A percentile compares a stretch with the other conserved stretches of the same genome.
These are phyloP conservation scores for Hydra vulgaris DNA, from an alignment of 30 jellyfish, hydroid and myxozoan species.

Conservation along the genomic window DNA sequence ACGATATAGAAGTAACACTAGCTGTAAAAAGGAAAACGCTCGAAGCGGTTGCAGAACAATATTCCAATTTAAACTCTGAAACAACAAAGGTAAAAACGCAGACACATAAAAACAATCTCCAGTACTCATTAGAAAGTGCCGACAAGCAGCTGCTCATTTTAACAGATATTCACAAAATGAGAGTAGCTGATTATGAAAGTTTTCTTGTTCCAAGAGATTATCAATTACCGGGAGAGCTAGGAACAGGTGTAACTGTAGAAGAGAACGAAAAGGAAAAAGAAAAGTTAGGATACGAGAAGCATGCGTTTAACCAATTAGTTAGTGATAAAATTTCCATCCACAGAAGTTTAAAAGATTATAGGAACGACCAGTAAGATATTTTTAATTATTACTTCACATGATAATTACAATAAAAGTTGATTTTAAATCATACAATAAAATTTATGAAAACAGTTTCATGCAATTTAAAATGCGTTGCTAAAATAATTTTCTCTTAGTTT, in stretches of 20 bases:
- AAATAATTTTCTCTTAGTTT: too few relatives aligned
- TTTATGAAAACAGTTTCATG: too few relatives aligned
- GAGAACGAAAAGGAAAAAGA: constrained; percentile 72
- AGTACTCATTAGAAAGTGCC: not conserved
- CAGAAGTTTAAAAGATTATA: constrained; percentile 82
- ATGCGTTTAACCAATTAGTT: constrained; percentile 85
- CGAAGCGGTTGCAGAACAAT: constrained; percentile 19
- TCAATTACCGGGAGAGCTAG: constrained; percentile 71
- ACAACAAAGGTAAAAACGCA: constrained; percentile 25
- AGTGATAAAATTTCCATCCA: constrained; percentile 86
- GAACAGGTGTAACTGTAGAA: constrained; percentile 61
- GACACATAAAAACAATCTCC: not conserved
- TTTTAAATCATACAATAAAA: too few relatives aligned
- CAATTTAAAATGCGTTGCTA: too few relatives aligned
- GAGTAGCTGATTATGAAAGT: constrained; percentile 64
- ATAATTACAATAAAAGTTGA: too few relatives aligned
- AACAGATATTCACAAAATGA: not conserved
- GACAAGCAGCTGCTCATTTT: not conserved
- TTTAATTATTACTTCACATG: too few relatives aligned
- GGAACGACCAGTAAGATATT: constrained; percentile 62
- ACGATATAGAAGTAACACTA: constrained; percentile 92
- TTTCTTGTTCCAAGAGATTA: constrained; percentile 35
- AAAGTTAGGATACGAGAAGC: constrained; percentile 80
- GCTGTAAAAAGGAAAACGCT: constrained; percentile 69
- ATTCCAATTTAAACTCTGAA: constrained; percentile 9